Evolutionary conservation across 2,888 invertebrate species (phyloP).

Genomic region (Cryptocephalus moraei): DNA sequence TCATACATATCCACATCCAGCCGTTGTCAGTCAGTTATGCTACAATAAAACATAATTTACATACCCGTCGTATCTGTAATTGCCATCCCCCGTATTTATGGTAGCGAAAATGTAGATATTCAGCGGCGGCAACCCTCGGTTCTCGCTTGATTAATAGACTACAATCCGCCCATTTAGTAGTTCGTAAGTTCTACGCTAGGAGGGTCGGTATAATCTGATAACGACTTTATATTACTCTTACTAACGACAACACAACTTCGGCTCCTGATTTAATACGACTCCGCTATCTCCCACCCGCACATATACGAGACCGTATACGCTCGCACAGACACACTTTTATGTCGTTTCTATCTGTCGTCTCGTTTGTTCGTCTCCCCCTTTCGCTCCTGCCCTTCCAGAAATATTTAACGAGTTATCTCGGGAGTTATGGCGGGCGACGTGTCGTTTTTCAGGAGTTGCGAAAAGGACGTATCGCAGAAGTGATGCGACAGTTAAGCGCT

Average conservation of each 20-base stretch:
- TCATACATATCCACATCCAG: slow-evolving; percentile 5
- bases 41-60: slow-evolving; percentile 26
- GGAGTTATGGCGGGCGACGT: too few species aligned
- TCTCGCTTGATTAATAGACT: slow-evolving; percentile 32
- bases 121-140: slow-evolving; percentile 16
- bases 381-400: too few species aligned
- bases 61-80: slow-evolving; percentile 24
- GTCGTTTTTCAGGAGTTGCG: too few species aligned
- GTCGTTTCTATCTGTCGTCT: too few species aligned
- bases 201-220: slow-evolving; percentile 31
- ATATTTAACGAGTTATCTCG: too few species aligned
- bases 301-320: too few species aligned
- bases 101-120: slow-evolving; percentile 21
- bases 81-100: slow-evolving; percentile 28
- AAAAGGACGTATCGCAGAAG: too few species aligned
- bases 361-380: too few species aligned
- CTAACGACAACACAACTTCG: slow-evolving; percentile 19
- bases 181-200: slow-evolving; percentile 30
- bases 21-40: slow-evolving; percentile 21
- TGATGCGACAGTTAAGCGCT: too few species aligned
- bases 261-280: neutral
- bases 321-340: too few species aligned
- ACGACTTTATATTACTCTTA: slow-evolving; percentile 28
- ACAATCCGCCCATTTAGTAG: slow-evolving; percentile 33
- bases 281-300: too few species aligned